phyloP scores from a whole-genome alignment of 2,797 vertebrate genomes.

The Syngnathus rostellatus region DNA sequence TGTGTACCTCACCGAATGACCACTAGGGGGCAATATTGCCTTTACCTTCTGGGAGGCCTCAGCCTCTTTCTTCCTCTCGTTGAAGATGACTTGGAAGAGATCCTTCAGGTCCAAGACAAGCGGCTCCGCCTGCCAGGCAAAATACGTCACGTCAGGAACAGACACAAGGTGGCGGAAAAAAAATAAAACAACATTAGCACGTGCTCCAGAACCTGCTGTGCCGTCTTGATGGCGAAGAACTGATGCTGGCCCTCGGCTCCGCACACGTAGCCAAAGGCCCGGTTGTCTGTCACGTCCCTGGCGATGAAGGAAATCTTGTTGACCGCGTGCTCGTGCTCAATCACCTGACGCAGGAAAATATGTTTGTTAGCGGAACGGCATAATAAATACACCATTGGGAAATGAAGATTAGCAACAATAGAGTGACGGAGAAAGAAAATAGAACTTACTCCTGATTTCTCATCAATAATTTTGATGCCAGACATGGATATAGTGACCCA shows the following conservation, averaged over 20 bases:
- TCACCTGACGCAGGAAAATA: conserved; percentile 68
- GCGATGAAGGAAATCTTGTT: conserved; percentile 98
- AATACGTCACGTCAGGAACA: background rate
- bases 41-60: conserved; percentile 71
- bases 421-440: background rate
- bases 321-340: conserved; percentile 90
- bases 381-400: background rate
- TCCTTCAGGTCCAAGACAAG: conserved; percentile 93
- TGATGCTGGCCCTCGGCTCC: conserved; percentile 96
- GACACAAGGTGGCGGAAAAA: no score
- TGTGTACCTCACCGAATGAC: conserved; percentile 30
- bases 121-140: conserved; percentile 78
- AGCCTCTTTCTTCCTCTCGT: conserved; percentile 84
- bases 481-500: conserved; percentile 90
- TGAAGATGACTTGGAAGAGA: conserved; percentile 94
- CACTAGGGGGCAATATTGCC: conserved; percentile 53
- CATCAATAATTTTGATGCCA: conserved; percentile 92
- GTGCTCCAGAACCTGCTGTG: conserved; percentile 77
- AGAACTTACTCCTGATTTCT: conserved; percentile 88
- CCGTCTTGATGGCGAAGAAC: conserved; percentile 95
- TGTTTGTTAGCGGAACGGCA: background rate
- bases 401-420: background rate
- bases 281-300: conserved; percentile 91
- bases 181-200: no score
- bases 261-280: conserved; percentile 93